These are phyloP conservation scores for Boloria selene DNA, from an alignment of 2,888 invertebrate species.

Conservation along the genomic window DNA sequence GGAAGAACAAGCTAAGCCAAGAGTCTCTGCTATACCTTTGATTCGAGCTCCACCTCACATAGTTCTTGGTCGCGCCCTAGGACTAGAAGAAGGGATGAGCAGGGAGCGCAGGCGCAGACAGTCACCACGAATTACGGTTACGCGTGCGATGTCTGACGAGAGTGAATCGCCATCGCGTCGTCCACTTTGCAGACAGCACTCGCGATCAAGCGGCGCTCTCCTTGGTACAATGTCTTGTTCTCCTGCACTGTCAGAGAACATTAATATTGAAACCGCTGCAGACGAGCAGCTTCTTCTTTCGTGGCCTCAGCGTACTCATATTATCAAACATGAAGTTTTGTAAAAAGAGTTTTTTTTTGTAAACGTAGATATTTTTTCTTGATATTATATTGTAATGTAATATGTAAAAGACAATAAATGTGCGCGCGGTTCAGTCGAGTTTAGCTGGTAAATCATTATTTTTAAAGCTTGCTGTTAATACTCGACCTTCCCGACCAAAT, in stretches of 20 bases:
- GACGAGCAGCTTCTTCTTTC: conserved; percentile 80
- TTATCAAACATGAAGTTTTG: conserved; percentile 64
- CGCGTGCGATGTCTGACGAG: conserved; percentile 88
- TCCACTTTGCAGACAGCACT: conserved; percentile 74
- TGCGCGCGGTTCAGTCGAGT: conserved; percentile 65
- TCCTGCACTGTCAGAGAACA: conserved; percentile 65
- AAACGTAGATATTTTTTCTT: not conserved
- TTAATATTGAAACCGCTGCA: conserved; percentile 57
- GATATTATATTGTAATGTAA: conserved; percentile 45
- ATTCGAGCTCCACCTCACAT: conserved; percentile 83
- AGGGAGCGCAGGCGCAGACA: conserved; percentile 71
- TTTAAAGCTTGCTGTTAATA: conserved; percentile 63
- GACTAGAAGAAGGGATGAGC: conserved; percentile 69
- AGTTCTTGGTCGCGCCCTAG: conserved; percentile 83
- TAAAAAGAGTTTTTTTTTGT: conserved; percentile 61
- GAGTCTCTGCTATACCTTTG: conserved; percentile 73
- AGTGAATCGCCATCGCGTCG: conserved; percentile 83
- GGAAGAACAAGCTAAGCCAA: conserved; percentile 62
- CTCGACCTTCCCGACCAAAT: conserved; percentile 65
- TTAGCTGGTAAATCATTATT: conserved; percentile 58
- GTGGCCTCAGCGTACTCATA: conserved; percentile 74
- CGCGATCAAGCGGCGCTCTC: conserved; percentile 78
- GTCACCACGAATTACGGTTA: conserved; percentile 88
- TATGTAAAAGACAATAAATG: conserved; percentile 66
- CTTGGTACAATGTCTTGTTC: conserved; percentile 73